Evolutionary conservation across 2,113 vertebrate genomes (phyloP).

Genomic region (Picathartes gymnocephalus): DNA sequence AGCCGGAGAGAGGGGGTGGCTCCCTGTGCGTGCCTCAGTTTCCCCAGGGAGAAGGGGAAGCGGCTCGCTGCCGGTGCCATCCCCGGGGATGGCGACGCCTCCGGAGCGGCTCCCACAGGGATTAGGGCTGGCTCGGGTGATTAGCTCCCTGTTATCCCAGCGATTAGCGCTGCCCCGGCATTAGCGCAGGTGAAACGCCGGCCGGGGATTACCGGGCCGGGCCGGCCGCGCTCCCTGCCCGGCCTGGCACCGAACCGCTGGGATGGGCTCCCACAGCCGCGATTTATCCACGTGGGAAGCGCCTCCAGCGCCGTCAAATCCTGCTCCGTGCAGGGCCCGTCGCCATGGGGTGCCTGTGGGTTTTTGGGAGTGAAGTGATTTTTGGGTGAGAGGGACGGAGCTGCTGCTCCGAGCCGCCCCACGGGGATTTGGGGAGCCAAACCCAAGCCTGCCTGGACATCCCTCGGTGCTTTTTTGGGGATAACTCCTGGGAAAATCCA

Average conservation of each 20-base stretch:
- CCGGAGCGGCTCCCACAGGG: neutral
- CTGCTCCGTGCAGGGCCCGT: rapidly evolving
- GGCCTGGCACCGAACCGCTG: rapidly evolving
- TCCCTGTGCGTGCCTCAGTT: neutral
- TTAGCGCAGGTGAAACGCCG: neutral
- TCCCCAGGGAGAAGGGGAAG: neutral
- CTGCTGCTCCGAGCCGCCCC: rapidly evolving
- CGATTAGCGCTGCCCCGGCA: neutral
- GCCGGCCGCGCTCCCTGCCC: neutral
- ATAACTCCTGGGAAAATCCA: neutral
- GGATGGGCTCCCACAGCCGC: neutral
- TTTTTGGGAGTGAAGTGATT: too few species aligned
- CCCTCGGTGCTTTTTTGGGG: neutral
- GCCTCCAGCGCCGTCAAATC: rapidly evolving
- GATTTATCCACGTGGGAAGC: neutral
- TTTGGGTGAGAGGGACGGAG: neutral
- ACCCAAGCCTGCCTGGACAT: neutral
- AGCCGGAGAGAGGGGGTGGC: rapidly evolving
- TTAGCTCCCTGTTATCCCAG: neutral
- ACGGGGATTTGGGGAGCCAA: neutral
- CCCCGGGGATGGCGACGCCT: neutral
- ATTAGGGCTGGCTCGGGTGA: neutral
- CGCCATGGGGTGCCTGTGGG: rapidly evolving
- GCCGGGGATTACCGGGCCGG: neutral
- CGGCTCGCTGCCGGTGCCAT: rapidly evolving